These are phyloP conservation scores for Scaptomyza caliginosa DNA, from an alignment of 2,888 invertebrate genomes.

Conservation along the genomic window DNA sequence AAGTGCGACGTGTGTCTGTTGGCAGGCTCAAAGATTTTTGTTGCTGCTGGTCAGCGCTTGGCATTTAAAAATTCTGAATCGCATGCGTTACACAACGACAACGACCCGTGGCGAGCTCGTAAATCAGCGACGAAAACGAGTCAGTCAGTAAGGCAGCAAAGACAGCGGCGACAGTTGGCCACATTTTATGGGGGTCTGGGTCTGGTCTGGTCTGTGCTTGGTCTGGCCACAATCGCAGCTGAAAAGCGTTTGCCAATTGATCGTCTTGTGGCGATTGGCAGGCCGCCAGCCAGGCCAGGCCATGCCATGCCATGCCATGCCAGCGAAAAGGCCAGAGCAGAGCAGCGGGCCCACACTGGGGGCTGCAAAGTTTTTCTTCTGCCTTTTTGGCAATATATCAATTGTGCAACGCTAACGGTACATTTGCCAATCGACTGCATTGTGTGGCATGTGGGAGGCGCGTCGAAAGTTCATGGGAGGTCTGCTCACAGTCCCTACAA, in stretches of 20 bases:
- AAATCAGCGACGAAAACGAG: conserved; percentile 79
- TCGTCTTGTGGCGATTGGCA: conserved; percentile 74
- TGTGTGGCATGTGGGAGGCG: conserved; percentile 59
- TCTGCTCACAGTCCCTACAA: conserved; percentile 32
- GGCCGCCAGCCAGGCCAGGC: conserved; percentile 42
- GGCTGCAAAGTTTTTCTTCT: conserved; percentile 51
- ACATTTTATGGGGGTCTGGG: conserved; percentile 67
- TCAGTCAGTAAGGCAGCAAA: conserved; percentile 44
- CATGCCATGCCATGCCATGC: conserved; percentile 19
- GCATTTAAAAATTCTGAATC: conserved; percentile 78
- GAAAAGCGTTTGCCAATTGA: conserved; percentile 67
- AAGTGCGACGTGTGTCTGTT: conserved; percentile 27
- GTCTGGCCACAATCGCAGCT: conserved; percentile 19
- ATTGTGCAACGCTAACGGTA: conserved; percentile 76
- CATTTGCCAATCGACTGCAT: conserved; percentile 45
- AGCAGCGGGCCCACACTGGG: conserved; percentile 54
- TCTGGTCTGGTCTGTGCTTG: conserved; percentile 3
- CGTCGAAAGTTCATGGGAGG: conserved; percentile 72
- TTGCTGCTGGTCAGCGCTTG: conserved; percentile 67
- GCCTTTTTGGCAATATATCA: conserved; percentile 67
- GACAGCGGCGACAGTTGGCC: conserved; percentile 51
- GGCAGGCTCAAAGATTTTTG: conserved; percentile 31
- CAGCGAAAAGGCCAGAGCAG: conserved; percentile 17
- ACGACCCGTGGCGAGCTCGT: conserved; percentile 79
- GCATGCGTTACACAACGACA: conserved; percentile 80